Base-by-base conservation (phyloP, 64 coral and sea anemone genomes). In the Stichodactyla mertensii region DNA sequence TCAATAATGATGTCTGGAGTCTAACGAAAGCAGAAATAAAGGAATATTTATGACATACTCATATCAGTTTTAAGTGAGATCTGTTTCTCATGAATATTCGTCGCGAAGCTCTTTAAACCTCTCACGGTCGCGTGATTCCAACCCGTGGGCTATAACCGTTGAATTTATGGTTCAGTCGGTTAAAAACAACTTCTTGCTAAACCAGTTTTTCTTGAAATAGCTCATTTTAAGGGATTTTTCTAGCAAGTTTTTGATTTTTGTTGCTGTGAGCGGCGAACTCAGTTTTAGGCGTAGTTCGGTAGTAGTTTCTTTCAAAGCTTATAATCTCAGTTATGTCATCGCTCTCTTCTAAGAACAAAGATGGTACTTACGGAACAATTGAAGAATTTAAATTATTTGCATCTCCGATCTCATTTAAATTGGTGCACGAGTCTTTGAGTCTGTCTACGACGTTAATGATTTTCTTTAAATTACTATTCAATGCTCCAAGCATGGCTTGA, bases 371-470 rank as follows among this genome's bases (percentile, higher is more conserved):
- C n/a, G 4, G 9, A n/a, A 66, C 62, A 7, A 6, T 74, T 31
- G 0, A 74, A 74, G 69, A 74, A 74, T 74, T 74, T 31, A 8
- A 27, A 74, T 74, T 74, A 74, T 74, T 74, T 74, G 69, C 69
- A 74, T 74, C 14, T 58, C 14, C 14, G 28, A 27, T 24, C 24
- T 74, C 12, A 31, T 74, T 31, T 74, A 74, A 26, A 11, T 19
- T 74, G 14, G 4, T 1, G 14, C 56, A 58, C 14, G 8, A 45
- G 36, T 2, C 36, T 45, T 45, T 45, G 36, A 45, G 36, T 45
- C 36, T 45, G 36, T 45, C 36, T 45, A 45, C 36, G 36, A 45
- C 36, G 36, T 1, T 45, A 45, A 45, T 45, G 36, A 45, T 45
- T 45, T 45, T 45, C 36, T 45, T 45, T 45, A 45, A 45, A 45